Evolutionary conservation across 2,888 invertebrate species (phyloP).

Genomic region (Pegoplata infirma): DNA sequence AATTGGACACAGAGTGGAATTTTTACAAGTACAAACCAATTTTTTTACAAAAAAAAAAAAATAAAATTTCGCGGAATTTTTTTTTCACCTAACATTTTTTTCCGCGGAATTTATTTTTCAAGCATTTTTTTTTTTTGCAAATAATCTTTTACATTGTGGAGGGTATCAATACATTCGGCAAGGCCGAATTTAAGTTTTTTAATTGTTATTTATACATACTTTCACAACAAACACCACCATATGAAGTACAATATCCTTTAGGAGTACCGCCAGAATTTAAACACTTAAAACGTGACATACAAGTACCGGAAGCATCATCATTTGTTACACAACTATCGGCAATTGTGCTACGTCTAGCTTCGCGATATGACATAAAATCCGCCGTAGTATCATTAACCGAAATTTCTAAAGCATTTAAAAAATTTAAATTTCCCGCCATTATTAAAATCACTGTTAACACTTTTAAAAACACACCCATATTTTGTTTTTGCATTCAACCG

Average conservation of each 20-base stretch:
- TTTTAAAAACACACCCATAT: background rate
- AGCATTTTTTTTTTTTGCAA: too few species aligned
- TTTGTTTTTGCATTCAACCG: background rate
- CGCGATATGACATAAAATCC: constrained; percentile 25
- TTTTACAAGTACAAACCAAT: too few species aligned
- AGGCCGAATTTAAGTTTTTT: too few species aligned
- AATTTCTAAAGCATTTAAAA: background rate
- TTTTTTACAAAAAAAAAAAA: too few species aligned
- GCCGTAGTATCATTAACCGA: constrained; percentile 5
- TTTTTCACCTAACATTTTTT: too few species aligned
- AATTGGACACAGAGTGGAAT: too few species aligned
- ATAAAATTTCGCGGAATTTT: too few species aligned
- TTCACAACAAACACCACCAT: constrained; percentile 76
- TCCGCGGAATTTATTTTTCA: too few species aligned
- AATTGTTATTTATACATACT: too few species aligned
- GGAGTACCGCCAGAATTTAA: constrained; percentile 72
- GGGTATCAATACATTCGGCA: too few species aligned
- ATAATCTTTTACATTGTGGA: too few species aligned
- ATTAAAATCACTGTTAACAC: background rate
- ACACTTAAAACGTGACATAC: constrained; percentile 75
- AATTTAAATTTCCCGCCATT: background rate
- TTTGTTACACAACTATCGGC: constrained; percentile 72
- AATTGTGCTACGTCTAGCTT: constrained; percentile 31
- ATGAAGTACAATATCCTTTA: constrained; percentile 75
- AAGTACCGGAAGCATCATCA: constrained; percentile 72